Evolutionary conservation across 2,797 vertebrate genomes (phyloP), one percentile per base, ranked within the genome.

Genomic region (Chaetophractus vellerosus): DNA sequence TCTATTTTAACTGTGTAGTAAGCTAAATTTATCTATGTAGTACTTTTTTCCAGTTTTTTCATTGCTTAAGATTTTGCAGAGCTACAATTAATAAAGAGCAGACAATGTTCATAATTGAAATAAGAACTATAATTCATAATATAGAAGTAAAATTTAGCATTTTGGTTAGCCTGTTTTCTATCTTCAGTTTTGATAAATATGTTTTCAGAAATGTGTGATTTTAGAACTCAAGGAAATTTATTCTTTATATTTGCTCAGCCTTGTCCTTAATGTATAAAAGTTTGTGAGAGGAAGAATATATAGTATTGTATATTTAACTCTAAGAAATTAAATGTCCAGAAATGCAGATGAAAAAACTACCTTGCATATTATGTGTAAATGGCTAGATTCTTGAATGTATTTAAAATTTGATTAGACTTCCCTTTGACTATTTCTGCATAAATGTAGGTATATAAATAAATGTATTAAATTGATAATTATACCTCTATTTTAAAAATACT

Each of bases 341-440:
- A 88, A 81, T 85, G 4, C 55, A 61, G 28, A 24, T 76, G 8
- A 45, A 38, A 93, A 84, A 80, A 61, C 94, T 80, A 31, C 28
- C 18, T 50, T 80, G n/a, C n/a, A 74, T 52, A 91, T 90, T 83
- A 79, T 93, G 26, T 93, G 52, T 97, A 84, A 80, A 36, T 93
- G 82, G 31, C 61, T 91, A 63, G 36, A 19, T 94, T 85, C 41
- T 24, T 83, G 38, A 78, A 41, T 95, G 2, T 36, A 55, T 82
- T 90, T 83, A 74, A 90, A 93, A 92, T 52, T 79, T 59, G 12
- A 59, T 63, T 88, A 76, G 36, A 59, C 31, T 71, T 82, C 55
- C 18, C 59, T 91, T 38, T 74, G 76, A 74, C 24, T 63, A 45
- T 93, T 93, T 92, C 81, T 90, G 26, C 4, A 61, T 96, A 59